Evolutionary conservation across 1,140 invertebrate genomes (phyloP).

Genomic region (Bombus terrestris): DNA sequence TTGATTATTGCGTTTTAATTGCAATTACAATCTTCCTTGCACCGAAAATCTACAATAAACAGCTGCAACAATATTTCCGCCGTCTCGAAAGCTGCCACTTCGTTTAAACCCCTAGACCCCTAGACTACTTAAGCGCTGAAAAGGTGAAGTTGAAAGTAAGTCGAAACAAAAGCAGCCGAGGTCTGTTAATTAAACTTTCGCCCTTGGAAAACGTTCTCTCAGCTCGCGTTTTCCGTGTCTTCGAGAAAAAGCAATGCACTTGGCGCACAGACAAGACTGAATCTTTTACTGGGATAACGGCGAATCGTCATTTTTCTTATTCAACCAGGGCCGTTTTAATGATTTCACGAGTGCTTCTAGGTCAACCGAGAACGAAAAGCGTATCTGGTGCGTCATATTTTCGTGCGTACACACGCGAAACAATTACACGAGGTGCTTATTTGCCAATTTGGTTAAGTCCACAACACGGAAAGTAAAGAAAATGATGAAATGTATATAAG

Average conservation of each 20-base stretch:
- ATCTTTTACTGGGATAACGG: background rate
- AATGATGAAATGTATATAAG: too few species aligned
- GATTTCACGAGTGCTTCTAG: slow-evolving; percentile 2
- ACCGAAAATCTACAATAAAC: background rate
- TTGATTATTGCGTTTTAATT: background rate
- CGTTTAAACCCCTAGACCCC: background rate
- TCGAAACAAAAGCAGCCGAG: slow-evolving; percentile 10
- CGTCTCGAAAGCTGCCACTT: slow-evolving; percentile 6
- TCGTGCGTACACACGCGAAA: background rate
- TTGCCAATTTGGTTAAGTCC: too few species aligned
- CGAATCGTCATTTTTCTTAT: slow-evolving; percentile 9
- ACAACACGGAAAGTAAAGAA: too few species aligned
- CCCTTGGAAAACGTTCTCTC: slow-evolving; percentile 2
- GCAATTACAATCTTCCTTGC: background rate
- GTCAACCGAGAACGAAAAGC: background rate
- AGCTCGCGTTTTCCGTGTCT: background rate
- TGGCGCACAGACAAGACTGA: background rate
- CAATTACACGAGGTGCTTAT: too few species aligned
- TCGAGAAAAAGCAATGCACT: slow-evolving; percentile 18
- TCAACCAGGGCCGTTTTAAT: background rate
- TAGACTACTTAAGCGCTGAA: background rate
- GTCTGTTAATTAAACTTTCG: slow-evolving; percentile 29
- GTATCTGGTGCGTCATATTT: slow-evolving; percentile 5
- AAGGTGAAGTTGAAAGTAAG: slow-evolving; percentile 29
- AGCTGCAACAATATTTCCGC: background rate